Percentiles rank a stretch among this genome's conserved stretches.
Conservation (phyloP, 2,113 vertebrate genomes). For the Campylomormyrus numenius region DNA sequence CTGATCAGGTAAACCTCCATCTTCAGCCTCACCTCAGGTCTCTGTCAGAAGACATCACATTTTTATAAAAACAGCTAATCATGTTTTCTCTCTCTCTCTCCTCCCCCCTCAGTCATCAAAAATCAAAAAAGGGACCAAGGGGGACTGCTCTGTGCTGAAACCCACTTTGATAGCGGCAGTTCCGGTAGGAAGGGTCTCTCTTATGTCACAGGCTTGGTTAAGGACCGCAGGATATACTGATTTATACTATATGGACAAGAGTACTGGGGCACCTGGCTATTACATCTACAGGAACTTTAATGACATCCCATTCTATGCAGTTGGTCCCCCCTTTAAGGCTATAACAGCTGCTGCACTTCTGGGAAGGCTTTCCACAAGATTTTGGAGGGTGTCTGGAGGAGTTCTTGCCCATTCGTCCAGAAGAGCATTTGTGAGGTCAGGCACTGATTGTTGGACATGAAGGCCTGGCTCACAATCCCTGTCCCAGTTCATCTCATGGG, state of each 20-base stretch:
- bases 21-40: background rate
- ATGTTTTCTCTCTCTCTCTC: background rate
- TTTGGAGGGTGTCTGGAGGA: background rate
- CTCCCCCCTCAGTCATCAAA: conserved; percentile 62
- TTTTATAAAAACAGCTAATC: background rate
- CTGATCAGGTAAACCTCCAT: conserved; percentile 78
- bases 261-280: background rate
- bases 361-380: background rate
- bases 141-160: conserved; percentile 65
- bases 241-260: background rate
- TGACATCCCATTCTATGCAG: background rate
- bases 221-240: background rate
- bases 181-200: conserved; percentile 55
- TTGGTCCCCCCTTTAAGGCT: background rate
- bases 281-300: background rate
- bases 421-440: background rate
- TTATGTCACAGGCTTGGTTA: background rate
- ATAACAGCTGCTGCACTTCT: background rate
- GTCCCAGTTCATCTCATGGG: background rate
- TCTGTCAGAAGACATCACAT: background rate
- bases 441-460: background rate
- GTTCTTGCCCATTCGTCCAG: background rate
- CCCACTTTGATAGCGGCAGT: conserved; percentile 78
- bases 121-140: conserved; percentile 80
- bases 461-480: background rate